Percentiles rank a stretch among this genome's conserved stretches.
phyloP scores from a whole-genome alignment of 2,113 vertebrate species.

The Cheilinus undulatus region DNA sequence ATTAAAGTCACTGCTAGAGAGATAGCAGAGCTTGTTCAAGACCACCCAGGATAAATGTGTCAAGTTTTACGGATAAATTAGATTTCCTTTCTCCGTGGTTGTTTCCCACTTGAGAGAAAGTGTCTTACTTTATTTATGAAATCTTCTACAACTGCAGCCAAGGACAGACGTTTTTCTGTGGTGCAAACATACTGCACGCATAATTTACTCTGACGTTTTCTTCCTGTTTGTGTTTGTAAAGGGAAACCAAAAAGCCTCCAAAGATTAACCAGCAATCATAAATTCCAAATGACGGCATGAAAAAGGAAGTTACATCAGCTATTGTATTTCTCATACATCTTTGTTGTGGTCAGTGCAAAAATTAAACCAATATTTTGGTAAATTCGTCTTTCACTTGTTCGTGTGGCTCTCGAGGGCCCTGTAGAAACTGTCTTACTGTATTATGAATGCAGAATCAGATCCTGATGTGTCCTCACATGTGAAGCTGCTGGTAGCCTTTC shows the following conservation, averaged over 20 bases:
- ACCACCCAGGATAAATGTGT: conserved; percentile 29
- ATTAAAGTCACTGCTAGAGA: background rate
- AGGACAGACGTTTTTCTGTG: background rate
- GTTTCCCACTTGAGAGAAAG: background rate
- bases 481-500: background rate
- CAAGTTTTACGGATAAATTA: background rate
- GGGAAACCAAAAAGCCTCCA: background rate
- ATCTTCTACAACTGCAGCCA: conserved; percentile 1
- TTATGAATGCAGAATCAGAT: background rate
- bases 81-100: conserved; percentile 3
- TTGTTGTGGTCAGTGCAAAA: background rate
- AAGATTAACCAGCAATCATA: background rate
- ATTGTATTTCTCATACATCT: background rate
- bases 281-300: background rate
- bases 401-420: background rate
- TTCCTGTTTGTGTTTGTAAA: background rate
- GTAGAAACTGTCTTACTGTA: background rate
- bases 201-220: conserved; percentile 1
- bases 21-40: background rate
- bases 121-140: conserved; percentile 16
- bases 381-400: background rate
- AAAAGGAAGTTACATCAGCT: background rate
- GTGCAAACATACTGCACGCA: conserved; percentile 11
- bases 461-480: background rate
- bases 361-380: background rate